A percentile compares a stretch with the other conserved stretches of the same genome.
phyloP scores from a whole-genome alignment of 2,113 vertebrate species.

The Oxyura jamaicensis region DNA sequence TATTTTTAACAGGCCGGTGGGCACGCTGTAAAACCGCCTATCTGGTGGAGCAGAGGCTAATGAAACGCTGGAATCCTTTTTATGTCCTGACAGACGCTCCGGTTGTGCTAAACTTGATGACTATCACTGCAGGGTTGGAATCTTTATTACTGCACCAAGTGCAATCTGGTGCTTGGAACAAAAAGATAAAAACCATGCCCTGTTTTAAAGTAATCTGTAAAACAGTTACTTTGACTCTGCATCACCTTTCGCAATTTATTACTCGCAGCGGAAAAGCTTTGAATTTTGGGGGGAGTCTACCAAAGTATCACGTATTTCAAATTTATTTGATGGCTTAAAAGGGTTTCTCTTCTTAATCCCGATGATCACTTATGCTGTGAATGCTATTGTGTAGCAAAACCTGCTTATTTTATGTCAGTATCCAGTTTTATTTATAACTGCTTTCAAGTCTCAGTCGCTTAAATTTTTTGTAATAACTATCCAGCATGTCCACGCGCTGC shows the following conservation, averaged over 20 bases:
- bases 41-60: conserved; percentile 57
- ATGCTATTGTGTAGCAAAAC: conserved; percentile 2
- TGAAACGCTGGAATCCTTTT: conserved; percentile 77
- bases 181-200: conserved; percentile 70
- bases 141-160: conserved; percentile 77
- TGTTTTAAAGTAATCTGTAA: conserved; percentile 72
- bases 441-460: background rate
- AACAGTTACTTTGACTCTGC: conserved; percentile 49
- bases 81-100: conserved; percentile 67
- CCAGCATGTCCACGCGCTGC: background rate
- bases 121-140: conserved; percentile 73
- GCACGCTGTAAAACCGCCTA: conserved; percentile 63
- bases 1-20: conserved; percentile 57
- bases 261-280: conserved; percentile 43
- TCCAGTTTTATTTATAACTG: conserved; percentile 10
- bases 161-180: conserved; percentile 74
- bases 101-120: conserved; percentile 72
- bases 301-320: conserved; percentile 25
- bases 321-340: conserved; percentile 57
- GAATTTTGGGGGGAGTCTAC: conserved; percentile 42
- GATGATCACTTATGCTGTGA: background rate
- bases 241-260: conserved; percentile 67
- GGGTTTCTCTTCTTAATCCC: conserved; percentile 40
- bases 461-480: background rate
- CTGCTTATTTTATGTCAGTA: conserved; percentile 28